phyloP scores from a whole-genome alignment of 2,113 vertebrate genomes.

The Prionailurus viverrinus region DNA sequence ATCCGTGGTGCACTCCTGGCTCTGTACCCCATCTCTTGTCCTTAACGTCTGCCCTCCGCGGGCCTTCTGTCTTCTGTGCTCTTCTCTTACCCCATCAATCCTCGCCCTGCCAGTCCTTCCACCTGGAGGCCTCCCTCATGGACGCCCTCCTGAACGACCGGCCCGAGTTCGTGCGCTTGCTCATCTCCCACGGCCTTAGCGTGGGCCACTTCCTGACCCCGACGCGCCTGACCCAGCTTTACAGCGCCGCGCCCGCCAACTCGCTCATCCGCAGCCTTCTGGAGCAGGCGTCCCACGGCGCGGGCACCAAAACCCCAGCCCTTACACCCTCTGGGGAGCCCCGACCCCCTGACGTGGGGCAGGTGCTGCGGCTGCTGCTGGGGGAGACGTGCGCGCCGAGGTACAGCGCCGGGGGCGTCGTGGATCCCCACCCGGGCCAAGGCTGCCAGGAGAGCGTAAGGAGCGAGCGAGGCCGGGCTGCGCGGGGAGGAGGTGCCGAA shows the following conservation, averaged over 20 bases:
- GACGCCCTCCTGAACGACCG: slow-evolving; percentile 92
- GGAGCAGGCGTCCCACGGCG: slow-evolving; percentile 82
- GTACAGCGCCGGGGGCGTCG: slow-evolving; percentile 76
- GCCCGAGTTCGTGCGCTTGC: slow-evolving; percentile 92
- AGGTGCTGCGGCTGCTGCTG: slow-evolving; percentile 89
- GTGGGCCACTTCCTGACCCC: slow-evolving; percentile 91
- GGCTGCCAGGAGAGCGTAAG: slow-evolving; percentile 81
- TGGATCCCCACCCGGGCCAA: not conserved
- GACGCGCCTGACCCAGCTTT: slow-evolving; percentile 89
- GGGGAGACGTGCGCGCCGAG: slow-evolving; percentile 90
- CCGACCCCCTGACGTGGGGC: slow-evolving; percentile 81
- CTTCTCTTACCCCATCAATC: not conserved
- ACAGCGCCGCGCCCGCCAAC: slow-evolving; percentile 86
- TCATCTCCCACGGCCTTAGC: slow-evolving; percentile 91
- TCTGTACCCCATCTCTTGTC: not conserved
- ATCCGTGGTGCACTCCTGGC: not conserved
- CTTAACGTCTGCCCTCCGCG: not conserved
- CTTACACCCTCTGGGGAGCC: not conserved
- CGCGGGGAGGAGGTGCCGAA: fast-evolving
- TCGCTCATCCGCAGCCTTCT: slow-evolving; percentile 87
- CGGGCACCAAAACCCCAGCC: not conserved
- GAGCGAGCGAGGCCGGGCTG: fast-evolving
- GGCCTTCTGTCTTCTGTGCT: not conserved
- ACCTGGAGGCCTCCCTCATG: slow-evolving; percentile 91
- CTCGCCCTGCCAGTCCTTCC: slow-evolving; percentile 72